phyloP scores from a whole-genome alignment of 2,113 vertebrate species.

The Tringa solitaria region DNA sequence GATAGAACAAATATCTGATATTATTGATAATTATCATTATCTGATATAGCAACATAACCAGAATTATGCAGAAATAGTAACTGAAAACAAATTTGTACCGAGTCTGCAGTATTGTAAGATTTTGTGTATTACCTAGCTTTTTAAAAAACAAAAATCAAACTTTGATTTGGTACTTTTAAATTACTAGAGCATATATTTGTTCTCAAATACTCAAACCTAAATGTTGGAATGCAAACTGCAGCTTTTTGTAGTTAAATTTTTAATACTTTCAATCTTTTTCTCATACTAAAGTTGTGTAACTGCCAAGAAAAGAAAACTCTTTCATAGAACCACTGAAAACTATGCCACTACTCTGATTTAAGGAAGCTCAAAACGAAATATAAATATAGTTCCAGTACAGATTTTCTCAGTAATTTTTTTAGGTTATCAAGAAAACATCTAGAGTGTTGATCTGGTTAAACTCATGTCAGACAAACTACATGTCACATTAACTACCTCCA shows the following conservation, averaged over 20 bases:
- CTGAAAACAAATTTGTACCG: neutral
- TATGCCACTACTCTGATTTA: constrained; percentile 47
- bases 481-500: constrained; percentile 93
- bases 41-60: neutral
- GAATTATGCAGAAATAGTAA: neutral
- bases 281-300: constrained; percentile 21
- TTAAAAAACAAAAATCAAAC: neutral
- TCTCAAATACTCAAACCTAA: neutral
- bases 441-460: constrained; percentile 92
- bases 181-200: neutral
- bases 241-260: neutral
- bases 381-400: constrained; percentile 70
- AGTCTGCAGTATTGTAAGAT: neutral
- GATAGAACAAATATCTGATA: neutral
- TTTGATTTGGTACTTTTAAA: neutral
- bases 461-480: constrained; percentile 92
- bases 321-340: constrained; percentile 50
- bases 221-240: neutral
- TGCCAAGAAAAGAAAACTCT: constrained; percentile 55
- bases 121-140: neutral
- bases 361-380: constrained; percentile 67
- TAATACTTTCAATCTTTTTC: constrained; percentile 36
- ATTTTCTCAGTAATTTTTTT: constrained; percentile 81
- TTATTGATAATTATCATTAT: neutral
- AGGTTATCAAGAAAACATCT: constrained; percentile 96